phyloP scores from a whole-genome alignment of 2,888 invertebrate species.

The Cetonia aurata region DNA sequence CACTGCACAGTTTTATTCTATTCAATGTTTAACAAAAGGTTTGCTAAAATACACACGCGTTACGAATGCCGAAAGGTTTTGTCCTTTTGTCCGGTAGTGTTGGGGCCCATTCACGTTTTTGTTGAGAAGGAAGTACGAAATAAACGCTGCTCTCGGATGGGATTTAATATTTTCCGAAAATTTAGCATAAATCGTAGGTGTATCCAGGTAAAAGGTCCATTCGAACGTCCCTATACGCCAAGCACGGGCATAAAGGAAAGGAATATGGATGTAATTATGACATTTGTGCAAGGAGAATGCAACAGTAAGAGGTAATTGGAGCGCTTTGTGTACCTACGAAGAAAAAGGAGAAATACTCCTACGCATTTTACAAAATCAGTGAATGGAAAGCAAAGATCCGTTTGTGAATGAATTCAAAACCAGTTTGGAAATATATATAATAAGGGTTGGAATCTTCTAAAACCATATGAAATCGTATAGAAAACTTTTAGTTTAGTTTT shows the following conservation, averaged over 20 bases:
- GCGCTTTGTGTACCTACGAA: constrained; percentile 25
- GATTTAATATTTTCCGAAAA: constrained; percentile 62
- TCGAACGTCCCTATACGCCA: constrained; percentile 15
- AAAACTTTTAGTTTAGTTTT: no score
- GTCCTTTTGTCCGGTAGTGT: constrained; percentile 64
- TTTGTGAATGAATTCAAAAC: constrained; percentile 29
- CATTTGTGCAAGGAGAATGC: constrained; percentile 42
- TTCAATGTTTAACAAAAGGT: constrained; percentile 61
- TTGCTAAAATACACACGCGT: constrained; percentile 68
- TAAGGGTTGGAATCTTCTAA: constrained; percentile 3
- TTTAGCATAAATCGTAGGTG: constrained; percentile 59
- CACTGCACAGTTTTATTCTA: constrained; percentile 66
- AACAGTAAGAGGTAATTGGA: constrained; percentile 43
- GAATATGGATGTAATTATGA: constrained; percentile 47
- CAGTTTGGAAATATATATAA: background rate
- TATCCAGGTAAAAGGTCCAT: constrained; percentile 56
- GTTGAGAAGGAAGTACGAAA: constrained; percentile 65
- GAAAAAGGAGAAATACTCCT: constrained; percentile 11
- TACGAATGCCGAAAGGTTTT: constrained; percentile 67
- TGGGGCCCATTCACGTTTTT: constrained; percentile 64
- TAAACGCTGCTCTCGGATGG: constrained; percentile 60
- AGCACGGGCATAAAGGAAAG: constrained; percentile 17
- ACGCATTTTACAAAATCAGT: constrained; percentile 19
- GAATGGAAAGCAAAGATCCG: constrained; percentile 25
- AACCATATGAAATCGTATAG: no score